Conservation (phyloP, 2,888 invertebrate species). For the Chrysopilus asiliformis region DNA sequence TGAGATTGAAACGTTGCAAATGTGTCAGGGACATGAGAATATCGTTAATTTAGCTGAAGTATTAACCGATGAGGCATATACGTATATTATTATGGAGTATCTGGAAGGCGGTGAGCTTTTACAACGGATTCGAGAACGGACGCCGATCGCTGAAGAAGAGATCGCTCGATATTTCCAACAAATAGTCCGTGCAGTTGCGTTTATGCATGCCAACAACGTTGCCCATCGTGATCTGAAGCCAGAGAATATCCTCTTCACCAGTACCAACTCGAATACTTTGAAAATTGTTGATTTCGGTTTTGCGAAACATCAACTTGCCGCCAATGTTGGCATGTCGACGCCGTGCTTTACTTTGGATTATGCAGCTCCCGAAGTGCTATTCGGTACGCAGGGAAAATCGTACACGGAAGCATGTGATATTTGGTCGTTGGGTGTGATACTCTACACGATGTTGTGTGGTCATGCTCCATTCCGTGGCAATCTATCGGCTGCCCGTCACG, state of each 20-base stretch:
- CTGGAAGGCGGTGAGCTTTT: slow-evolving; percentile 73
- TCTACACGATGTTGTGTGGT: slow-evolving; percentile 62
- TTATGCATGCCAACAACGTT: slow-evolving; percentile 71
- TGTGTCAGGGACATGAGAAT: slow-evolving; percentile 81
- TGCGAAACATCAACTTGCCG: slow-evolving; percentile 39
- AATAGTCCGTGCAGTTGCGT: slow-evolving; percentile 68
- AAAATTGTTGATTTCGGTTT: slow-evolving; percentile 96
- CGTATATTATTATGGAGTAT: slow-evolving; percentile 82
- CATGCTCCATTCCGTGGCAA: slow-evolving; percentile 58
- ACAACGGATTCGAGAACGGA: slow-evolving; percentile 47
- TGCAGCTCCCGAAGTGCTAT: slow-evolving; percentile 87
- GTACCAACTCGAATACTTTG: slow-evolving; percentile 40
- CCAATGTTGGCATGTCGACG: slow-evolving; percentile 43
- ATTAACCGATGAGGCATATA: slow-evolving; percentile 71
- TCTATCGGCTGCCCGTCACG: slow-evolving; percentile 8
- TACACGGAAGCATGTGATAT: slow-evolving; percentile 91
- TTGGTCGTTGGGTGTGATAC: slow-evolving; percentile 90
- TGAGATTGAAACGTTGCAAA: slow-evolving; percentile 65
- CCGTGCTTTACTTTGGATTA: slow-evolving; percentile 83
- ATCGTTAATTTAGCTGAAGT: slow-evolving; percentile 74
- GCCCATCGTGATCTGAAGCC: slow-evolving; percentile 93
- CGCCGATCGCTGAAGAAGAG: slow-evolving; percentile 58
- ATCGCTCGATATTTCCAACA: slow-evolving; percentile 72
- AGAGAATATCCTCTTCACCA: slow-evolving; percentile 48
- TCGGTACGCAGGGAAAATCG: slow-evolving; percentile 22